Base-by-base conservation (phyloP, 2,113 vertebrate genomes). In the Ageneiosus marmoratus region DNA sequence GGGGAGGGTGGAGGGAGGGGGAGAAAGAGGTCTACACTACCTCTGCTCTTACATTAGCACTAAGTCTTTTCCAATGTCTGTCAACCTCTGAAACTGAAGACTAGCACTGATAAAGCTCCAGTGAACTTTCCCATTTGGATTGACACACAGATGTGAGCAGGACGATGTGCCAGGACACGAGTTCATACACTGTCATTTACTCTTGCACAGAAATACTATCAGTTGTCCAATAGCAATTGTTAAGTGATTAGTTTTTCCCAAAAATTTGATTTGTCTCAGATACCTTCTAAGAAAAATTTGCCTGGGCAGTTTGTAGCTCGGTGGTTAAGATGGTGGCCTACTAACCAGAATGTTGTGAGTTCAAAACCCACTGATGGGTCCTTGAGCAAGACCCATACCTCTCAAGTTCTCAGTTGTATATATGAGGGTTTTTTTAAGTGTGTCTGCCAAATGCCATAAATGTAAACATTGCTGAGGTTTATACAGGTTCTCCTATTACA, bases 21-120 rank as follows among this genome's bases (percentile, higher is more conserved):
- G 29, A 34, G 62, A 32, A 56, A 69, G 72, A 73, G 24, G 44
- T 32, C 50, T 22, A 69, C 27, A 15, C 29, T 72, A 24, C 27
- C 46, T 50, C 34, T 77, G 55, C n/a, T 18, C 72, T 83, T n/a
- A 83, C 72, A 51, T 51, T 56, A 51, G 81, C 58, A 84, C 72
- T 37, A 55, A 77, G 83, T 44, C 29, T 69, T 80, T 83, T 73
- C 65, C 60, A 67, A 77, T 79, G 50, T 55, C 50, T 37, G 73
- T 76, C 56, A 65, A 50, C 37, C 77, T 87, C 44, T 84, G 69
- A 85, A 83, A 72, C 69, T 55, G 74, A 60, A 75, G 37, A 78
- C 73, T 56, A 34, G 76, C 27, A 34, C 76, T 82, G 81, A 81
- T 44, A 46, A 55, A 80, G n/a, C 41, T 58, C 58, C 76, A 80